Percentiles rank a stretch among this genome's conserved stretches.
Conservation (phyloP, 2,888 invertebrate species). For the Melikaiella ostensackeni region DNA sequence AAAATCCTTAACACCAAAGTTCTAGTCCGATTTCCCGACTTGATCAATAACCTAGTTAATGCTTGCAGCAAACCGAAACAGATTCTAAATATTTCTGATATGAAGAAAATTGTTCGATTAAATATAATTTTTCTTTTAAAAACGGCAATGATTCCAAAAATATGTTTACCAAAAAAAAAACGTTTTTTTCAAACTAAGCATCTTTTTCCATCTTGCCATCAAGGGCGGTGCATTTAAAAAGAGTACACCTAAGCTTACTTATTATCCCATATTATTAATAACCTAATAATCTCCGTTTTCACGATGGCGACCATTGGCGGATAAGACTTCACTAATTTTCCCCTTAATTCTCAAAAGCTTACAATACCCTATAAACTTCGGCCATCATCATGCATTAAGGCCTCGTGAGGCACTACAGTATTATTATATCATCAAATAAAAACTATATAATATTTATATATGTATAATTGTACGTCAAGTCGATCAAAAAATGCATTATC, state of each 20-base stretch:
- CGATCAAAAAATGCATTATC: slow-evolving; percentile 58
- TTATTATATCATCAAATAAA: slow-evolving; percentile 66
- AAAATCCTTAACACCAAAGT: no score
- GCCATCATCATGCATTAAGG: slow-evolving; percentile 73
- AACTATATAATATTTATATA: slow-evolving; percentile 59
- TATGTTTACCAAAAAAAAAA: neutral
- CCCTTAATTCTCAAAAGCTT: slow-evolving; percentile 15
- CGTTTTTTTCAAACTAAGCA: neutral
- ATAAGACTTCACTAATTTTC: neutral
- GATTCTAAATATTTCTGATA: neutral
- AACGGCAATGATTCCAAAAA: neutral
- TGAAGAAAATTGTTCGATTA: neutral
- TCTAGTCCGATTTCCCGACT: no score
- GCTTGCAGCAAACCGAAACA: neutral
- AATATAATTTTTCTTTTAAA: neutral
- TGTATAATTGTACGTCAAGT: slow-evolving; percentile 62
- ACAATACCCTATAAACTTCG: slow-evolving; percentile 36
- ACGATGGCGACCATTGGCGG: slow-evolving; percentile 64
- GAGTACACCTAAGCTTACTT: slow-evolving; percentile 49
- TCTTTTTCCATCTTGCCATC: neutral
- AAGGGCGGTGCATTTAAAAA: slow-evolving; percentile 51
- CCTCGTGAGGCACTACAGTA: slow-evolving; percentile 76
- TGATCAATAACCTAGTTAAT: no score
- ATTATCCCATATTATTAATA: slow-evolving; percentile 51
- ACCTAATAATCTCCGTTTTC: slow-evolving; percentile 75